Base-by-base conservation (phyloP, 2,888 invertebrate species). In the Monochamus alternatus region DNA sequence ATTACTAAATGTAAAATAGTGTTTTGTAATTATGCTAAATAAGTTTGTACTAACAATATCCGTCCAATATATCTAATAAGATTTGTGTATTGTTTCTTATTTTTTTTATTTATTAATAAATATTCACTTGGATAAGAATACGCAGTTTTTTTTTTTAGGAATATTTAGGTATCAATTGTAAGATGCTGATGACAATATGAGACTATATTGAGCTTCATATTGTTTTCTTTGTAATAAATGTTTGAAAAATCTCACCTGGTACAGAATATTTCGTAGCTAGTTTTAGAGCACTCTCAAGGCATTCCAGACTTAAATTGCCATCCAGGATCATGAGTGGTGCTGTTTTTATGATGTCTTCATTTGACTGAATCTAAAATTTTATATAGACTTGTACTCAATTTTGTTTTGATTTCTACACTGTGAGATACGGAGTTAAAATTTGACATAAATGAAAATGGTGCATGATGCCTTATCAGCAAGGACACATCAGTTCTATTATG, bases 251-350 rank as follows among this genome's bases (percentile, higher is more conserved):
- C 92, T 91, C 87, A 95, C 95, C 94, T 86, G 96, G 95, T 84
- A 94, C 92, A 52, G 91, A 85, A 75, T 92, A 87, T 60, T 90
- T 86, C 9, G 89, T 83, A 62, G 96, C 95, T 14, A 94, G 85
- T 74, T 91, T 87, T 68, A 96, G 87, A 32, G 93, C 88, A 66
- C 91, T 89, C 80, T 91, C 89, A 85, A 97, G 93, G 0, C 96
- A 92, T 31, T 91, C 89, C 60, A 92, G 84, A 0, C 95, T 92
- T 62, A 96, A 87, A 89, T 98, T 98, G 8, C 95, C 96, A 88
- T 98, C 98, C 70, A 98, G 88, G 30, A 97, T 90, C 9, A 98
- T 91, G 44, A 98, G 88, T 0, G 96, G 94, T 0, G 96, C 91
- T 9, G 89, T 86, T 78, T 90, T 89, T 38, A 98, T 89, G 1